These are phyloP conservation scores for Trachythela sp. DNA, from an alignment of 64 coral and sea anemone genomes.

Conservation along the genomic window DNA sequence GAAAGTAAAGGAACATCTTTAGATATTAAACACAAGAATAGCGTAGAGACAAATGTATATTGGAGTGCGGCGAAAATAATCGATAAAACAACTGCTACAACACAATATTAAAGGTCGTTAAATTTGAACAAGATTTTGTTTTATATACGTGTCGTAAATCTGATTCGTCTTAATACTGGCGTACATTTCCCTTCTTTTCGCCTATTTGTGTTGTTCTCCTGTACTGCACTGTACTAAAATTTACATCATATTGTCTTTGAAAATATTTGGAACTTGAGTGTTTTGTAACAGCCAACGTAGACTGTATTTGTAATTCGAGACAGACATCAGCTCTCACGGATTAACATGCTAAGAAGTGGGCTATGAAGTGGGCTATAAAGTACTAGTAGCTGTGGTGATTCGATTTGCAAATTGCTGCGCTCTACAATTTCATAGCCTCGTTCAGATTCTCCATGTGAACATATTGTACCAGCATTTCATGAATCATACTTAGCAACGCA, in stretches of 20 bases:
- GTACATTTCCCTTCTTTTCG: not conserved
- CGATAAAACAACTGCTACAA: not conserved
- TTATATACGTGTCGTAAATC: not conserved
- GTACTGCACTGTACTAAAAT: too few species aligned
- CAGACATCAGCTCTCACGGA: not conserved
- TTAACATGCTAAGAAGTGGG: not conserved
- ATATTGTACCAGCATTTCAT: too few species aligned
- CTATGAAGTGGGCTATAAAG: too few species aligned
- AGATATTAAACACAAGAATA: not conserved
- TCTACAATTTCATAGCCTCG: too few species aligned
- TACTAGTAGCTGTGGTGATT: too few species aligned
- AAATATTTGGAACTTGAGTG: too few species aligned
- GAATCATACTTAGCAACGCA: too few species aligned
- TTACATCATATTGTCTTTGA: too few species aligned
- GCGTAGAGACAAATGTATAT: not conserved
- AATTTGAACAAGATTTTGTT: not conserved
- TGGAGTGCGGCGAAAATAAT: not conserved
- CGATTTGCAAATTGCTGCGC: too few species aligned
- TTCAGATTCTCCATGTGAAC: too few species aligned
- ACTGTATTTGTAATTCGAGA: not conserved
- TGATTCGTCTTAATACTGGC: not conserved
- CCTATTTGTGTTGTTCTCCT: too few species aligned
- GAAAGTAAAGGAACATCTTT: too few species aligned
- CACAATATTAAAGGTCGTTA: not conserved
- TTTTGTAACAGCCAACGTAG: not conserved